These are phyloP conservation scores for Premnoplex brunnescens DNA, from an alignment of 2,797 vertebrate genomes.

Conservation along the genomic window DNA sequence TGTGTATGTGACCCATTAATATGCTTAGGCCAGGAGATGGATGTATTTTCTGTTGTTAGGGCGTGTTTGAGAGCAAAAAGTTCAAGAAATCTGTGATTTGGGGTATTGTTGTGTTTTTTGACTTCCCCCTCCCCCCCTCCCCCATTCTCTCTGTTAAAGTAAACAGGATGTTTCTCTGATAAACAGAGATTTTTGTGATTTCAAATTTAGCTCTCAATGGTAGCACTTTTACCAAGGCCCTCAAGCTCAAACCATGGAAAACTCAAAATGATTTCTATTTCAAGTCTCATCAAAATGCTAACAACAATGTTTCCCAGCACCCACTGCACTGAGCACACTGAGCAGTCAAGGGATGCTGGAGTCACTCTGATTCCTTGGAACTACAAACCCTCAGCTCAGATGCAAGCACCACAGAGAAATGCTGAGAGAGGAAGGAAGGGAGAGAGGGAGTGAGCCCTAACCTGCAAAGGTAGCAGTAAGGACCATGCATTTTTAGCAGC, in stretches of 20 bases:
- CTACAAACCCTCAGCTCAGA: neutral
- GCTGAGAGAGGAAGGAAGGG: neutral
- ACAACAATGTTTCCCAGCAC: neutral
- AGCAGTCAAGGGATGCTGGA: neutral
- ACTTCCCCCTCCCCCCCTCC: too few species aligned
- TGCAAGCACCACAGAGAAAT: neutral
- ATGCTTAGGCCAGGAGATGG: neutral
- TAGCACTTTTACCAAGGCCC: neutral
- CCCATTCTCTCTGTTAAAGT: neutral
- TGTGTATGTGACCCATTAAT: neutral
- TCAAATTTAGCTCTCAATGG: neutral
- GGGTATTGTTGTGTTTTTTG: too few species aligned
- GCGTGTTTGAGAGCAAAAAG: neutral
- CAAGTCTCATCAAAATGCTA: neutral
- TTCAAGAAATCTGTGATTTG: neutral
- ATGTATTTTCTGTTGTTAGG: neutral
- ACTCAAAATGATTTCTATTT: neutral
- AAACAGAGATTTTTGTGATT: neutral
- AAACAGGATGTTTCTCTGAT: neutral
- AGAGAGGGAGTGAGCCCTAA: neutral
- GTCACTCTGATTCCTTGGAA: neutral
- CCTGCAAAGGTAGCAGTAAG: neutral
- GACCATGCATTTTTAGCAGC: neutral
- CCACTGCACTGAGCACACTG: accelerated
- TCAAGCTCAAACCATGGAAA: neutral